phyloP scores from a whole-genome alignment of 2,113 vertebrate species.

The Dipodomys stephensi region DNA sequence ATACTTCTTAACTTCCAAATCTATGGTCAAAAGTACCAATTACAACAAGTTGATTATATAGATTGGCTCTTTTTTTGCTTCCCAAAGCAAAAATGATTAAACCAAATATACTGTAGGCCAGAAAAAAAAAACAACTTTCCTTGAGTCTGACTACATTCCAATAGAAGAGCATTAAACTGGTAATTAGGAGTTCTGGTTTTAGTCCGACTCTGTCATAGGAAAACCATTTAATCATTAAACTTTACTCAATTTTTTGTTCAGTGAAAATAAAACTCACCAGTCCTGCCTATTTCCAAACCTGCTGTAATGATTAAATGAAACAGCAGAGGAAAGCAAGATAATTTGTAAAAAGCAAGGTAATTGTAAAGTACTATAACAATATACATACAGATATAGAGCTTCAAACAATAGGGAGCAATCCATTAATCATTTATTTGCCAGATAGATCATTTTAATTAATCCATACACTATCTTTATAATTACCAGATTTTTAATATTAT shows the following conservation, averaged over 20 bases:
- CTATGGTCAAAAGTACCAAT: conserved; percentile 25
- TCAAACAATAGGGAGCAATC: conserved; percentile 10
- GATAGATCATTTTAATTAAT: conserved; percentile 64
- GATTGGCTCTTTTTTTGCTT: conserved; percentile 13
- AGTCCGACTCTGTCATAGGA: neutral
- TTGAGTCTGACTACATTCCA: neutral
- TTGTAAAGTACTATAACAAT: conserved; percentile 21
- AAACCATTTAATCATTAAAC: neutral
- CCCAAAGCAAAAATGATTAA: conserved; percentile 21
- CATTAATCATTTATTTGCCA: conserved; percentile 60
- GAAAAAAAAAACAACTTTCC: conserved; percentile 31
- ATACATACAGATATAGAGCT: neutral
- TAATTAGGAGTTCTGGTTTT: neutral
- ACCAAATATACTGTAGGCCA: neutral
- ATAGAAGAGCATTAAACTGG: neutral
- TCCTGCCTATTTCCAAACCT: conserved; percentile 40
- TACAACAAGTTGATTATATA: neutral
- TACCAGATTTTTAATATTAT: conserved; percentile 49
- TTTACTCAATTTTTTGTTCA: neutral
- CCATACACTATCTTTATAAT: neutral
- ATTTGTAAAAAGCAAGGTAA: neutral
- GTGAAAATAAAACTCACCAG: conserved; percentile 47
- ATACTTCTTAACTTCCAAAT: neutral
- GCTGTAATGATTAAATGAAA: conserved; percentile 54
- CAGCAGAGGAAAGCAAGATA: conserved; percentile 56